phyloP scores from a whole-genome alignment of 2,113 vertebrate species.

The Aphelocoma coerulescens region DNA sequence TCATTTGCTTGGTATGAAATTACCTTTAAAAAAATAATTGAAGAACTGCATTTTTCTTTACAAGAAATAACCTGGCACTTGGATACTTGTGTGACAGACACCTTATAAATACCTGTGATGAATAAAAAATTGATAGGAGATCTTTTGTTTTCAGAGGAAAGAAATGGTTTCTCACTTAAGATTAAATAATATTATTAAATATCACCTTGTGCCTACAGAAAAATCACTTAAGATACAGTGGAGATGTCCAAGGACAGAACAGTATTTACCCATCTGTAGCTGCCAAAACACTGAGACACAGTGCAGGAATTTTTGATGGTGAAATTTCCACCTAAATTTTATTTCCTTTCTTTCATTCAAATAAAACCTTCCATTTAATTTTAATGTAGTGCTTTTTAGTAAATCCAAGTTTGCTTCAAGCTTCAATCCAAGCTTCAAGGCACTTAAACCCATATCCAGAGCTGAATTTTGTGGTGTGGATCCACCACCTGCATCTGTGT shows the following conservation, averaged over 20 bases:
- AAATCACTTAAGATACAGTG: neutral
- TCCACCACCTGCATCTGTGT: fast-evolving
- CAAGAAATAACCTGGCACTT: neutral
- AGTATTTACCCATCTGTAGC: neutral
- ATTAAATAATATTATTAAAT: neutral
- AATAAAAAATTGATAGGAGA: neutral
- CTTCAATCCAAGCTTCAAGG: neutral
- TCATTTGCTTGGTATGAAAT: neutral
- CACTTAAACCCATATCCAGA: neutral
- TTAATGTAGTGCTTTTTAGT: neutral
- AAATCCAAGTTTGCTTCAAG: neutral
- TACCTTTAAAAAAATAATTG: neutral
- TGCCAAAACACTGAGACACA: neutral
- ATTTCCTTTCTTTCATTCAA: conserved; percentile 36
- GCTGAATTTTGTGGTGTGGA: neutral
- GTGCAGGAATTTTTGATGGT: neutral
- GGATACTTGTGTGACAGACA: neutral
- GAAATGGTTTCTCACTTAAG: neutral
- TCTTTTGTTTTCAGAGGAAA: neutral
- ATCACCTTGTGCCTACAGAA: neutral
- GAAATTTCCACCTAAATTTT: conserved; percentile 7
- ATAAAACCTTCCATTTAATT: neutral
- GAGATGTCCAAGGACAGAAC: neutral
- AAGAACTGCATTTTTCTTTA: neutral
- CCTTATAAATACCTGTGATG: conserved; percentile 22